Evolutionary conservation across 2,113 vertebrate species (phyloP), one percentile per base, ranked within the genome.

Genomic region (Pycnonotus jocosus): DNA sequence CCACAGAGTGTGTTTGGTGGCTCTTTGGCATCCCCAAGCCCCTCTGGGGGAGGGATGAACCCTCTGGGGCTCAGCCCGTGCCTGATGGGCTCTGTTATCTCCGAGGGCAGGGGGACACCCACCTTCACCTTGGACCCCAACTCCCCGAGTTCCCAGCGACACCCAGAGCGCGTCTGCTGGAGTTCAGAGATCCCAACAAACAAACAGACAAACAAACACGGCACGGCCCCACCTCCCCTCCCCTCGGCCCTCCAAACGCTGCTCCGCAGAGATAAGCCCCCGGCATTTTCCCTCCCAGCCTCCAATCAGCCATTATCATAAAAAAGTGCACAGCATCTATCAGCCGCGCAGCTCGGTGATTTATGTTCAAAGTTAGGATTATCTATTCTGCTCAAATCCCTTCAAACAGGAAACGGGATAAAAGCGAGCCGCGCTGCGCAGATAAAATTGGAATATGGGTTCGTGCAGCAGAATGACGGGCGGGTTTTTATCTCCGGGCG

Each of bases 291-390:
- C 96, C 97, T 97, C 96, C 93, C 96, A 73, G 97, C 94, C 93
- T 90, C 96, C 98, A 97, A 98, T 98, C 98, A 96, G 92, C 92
- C 97, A 98, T 99, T 99, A 99, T 99, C 99, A 99, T 99, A 98
- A 98, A 98, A 98, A 99, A 99, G 98, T 98, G 98, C 97, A 95
- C 95, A 96, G 97, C 97, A 98, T 98, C 98, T 98, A 97, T 98
- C 98, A 98, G 97, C 95, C 96, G 45, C 71, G 94, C 97, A 96
- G 97, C 98, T 97, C 96, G 57, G 97, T 98, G 98, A 98, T 98
- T 99, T 98, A 98, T 99, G 98, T 99, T 99, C 98, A 99, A 99
- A 99, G 96, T 99, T 98, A 88, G 98, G 99, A 99, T 99, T 99
- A 99, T 98, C 98, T 98, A 95, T 98, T 98, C 97, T 96, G 97